These are phyloP conservation scores for Lerema accius DNA, from an alignment of 1,140 invertebrate species.

Conservation along the genomic window DNA sequence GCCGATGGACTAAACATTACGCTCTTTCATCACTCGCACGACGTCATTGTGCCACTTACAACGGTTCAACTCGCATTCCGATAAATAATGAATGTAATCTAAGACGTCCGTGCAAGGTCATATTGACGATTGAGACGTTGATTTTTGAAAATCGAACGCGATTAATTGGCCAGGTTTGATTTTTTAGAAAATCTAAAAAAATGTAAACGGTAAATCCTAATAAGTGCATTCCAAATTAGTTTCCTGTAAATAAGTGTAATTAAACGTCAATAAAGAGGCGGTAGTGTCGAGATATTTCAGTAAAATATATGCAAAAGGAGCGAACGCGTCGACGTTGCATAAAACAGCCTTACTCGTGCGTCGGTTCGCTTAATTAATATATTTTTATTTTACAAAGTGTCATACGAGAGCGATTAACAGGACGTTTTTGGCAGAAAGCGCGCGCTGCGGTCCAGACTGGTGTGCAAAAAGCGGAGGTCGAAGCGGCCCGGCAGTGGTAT, in stretches of 20 bases:
- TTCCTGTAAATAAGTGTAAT: background rate
- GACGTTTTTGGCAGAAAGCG: constrained; percentile 60
- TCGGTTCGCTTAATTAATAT: constrained; percentile 43
- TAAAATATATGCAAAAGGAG: constrained; percentile 15
- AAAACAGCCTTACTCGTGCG: constrained; percentile 21
- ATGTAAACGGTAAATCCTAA: background rate
- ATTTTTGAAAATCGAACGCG: constrained; percentile 49
- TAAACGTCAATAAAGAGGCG: constrained; percentile 16
- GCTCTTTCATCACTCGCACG: constrained; percentile 50
- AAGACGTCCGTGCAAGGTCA: constrained; percentile 38
- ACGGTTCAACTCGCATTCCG: constrained; percentile 28
- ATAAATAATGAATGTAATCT: constrained; percentile 36
- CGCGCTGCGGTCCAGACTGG: constrained; percentile 39
- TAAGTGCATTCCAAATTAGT: constrained; percentile 3
- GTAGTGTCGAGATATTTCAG: constrained; percentile 6
- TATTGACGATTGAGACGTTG: constrained; percentile 15
- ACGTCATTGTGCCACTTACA: constrained; percentile 28
- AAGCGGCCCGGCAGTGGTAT: constrained; percentile 49
- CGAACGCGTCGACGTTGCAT: constrained; percentile 9
- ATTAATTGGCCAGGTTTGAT: background rate
- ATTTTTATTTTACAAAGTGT: constrained; percentile 49
- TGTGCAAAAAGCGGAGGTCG: constrained; percentile 43
- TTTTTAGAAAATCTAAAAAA: background rate
- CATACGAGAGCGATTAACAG: constrained; percentile 47
- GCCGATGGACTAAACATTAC: constrained; percentile 65